These are phyloP conservation scores for Dendroctonus ponderosae DNA, from an alignment of 1,140 invertebrate genomes.

Conservation along the genomic window DNA sequence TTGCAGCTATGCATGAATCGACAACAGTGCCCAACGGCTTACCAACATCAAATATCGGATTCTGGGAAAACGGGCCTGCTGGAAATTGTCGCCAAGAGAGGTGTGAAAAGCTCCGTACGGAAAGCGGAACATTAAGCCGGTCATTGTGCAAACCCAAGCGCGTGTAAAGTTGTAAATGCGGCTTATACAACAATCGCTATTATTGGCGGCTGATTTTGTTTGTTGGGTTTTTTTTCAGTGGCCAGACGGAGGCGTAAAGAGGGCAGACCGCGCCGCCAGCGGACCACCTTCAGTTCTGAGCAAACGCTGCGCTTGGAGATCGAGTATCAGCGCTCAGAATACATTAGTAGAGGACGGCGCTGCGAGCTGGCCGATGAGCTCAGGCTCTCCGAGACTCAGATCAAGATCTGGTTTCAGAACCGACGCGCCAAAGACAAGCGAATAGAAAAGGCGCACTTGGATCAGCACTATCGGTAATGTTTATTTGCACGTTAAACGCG, in stretches of 20 bases:
- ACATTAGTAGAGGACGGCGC: constrained; percentile 81
- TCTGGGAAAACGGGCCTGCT: constrained; percentile 17
- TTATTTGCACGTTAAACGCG: background rate
- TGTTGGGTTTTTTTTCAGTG: constrained; percentile 59
- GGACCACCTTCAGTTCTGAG: constrained; percentile 92
- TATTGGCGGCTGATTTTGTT: background rate
- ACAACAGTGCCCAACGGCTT: no score
- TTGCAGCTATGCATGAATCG: no score
- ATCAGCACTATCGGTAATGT: constrained; percentile 88
- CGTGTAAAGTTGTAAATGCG: constrained; percentile 16
- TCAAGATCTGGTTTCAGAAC: constrained; percentile 98
- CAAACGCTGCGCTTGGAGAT: constrained; percentile 88
- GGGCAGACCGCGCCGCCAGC: constrained; percentile 78
- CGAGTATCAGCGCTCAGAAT: constrained; percentile 87
- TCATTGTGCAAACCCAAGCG: constrained; percentile 7
- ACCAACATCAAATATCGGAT: no score
- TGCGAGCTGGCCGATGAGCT: constrained; percentile 84
- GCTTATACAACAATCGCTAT: constrained; percentile 10
- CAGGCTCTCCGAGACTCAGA: constrained; percentile 86
- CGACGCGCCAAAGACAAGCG: constrained; percentile 92
- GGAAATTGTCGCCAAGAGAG: constrained; percentile 23
- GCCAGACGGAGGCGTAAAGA: constrained; percentile 82
- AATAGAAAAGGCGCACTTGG: constrained; percentile 89
- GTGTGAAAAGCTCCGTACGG: constrained; percentile 9
- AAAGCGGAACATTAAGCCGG: constrained; percentile 16